Conservation (phyloP, 2,797 vertebrate species). For the Odontamblyopus rebecca region DNA sequence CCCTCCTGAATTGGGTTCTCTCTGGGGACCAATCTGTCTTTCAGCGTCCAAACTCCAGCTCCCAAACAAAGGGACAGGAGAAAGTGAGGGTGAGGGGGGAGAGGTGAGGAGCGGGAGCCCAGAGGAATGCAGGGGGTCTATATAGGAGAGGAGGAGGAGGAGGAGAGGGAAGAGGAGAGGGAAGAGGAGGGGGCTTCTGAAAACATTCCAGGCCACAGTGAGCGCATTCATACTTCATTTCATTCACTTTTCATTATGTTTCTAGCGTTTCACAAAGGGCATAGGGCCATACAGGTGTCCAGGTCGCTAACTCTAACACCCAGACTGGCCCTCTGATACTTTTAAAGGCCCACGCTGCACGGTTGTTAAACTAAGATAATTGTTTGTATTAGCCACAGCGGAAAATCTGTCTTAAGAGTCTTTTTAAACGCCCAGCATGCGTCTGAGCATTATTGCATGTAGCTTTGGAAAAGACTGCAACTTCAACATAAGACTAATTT, state of each 20-base stretch:
- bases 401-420: slow-evolving; percentile 6
- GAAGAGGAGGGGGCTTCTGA: slow-evolving; percentile 37
- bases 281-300: slow-evolving; percentile 17
- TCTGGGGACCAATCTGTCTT: slow-evolving; percentile 24
- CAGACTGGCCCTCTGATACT: neutral
- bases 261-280: slow-evolving; percentile 4
- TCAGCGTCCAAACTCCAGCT: slow-evolving; percentile 21
- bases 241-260: slow-evolving; percentile 45
- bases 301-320: neutral
- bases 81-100: neutral
- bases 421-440: neutral
- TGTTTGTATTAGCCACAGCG: neutral
- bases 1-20: slow-evolving; percentile 22
- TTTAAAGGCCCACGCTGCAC: neutral
- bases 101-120: slow-evolving; percentile 38
- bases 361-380: neutral
- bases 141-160: slow-evolving; percentile 11
- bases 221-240: slow-evolving; percentile 57
- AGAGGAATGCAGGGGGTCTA: slow-evolving; percentile 68
- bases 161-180: slow-evolving; percentile 18
- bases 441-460: neutral
- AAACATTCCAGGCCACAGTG: slow-evolving; percentile 67
- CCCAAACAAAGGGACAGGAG: slow-evolving; percentile 47
- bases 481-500: neutral
- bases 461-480: neutral